Percentiles rank a stretch among this genome's conserved stretches.
phyloP scores from a whole-genome alignment of 2,888 invertebrate species.

The Andrena praecox region DNA sequence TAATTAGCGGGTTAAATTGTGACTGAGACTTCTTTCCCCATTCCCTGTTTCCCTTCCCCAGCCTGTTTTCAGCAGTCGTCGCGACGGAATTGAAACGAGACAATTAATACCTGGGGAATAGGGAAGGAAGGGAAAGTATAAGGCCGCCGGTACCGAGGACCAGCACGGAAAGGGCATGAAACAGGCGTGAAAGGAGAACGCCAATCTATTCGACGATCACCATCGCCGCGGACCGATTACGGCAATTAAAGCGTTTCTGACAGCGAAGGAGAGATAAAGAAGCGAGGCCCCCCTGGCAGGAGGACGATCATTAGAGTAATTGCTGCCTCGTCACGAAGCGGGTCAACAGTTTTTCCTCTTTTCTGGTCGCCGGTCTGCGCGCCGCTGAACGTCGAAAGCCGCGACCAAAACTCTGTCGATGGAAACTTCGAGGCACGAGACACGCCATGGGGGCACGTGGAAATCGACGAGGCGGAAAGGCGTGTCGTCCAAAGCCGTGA shows the following conservation, averaged over 20 bases:
- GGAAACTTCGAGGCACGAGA: neutral
- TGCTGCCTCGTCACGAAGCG: constrained; percentile 64
- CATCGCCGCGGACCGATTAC: constrained; percentile 40
- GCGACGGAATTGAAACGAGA: constrained; percentile 14
- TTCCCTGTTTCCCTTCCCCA: neutral
- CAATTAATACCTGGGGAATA: constrained; percentile 14
- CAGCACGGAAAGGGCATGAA: neutral
- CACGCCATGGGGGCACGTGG: neutral
- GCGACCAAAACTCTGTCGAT: constrained; percentile 22
- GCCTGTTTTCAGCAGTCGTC: constrained; percentile 5
- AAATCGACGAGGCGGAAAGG: neutral
- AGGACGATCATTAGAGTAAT: constrained; percentile 69
- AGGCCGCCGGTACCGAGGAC: neutral
- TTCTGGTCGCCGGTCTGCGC: constrained; percentile 23
- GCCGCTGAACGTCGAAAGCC: constrained; percentile 3
- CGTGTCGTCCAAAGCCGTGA: neutral
- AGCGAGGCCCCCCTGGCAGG: constrained; percentile 12
- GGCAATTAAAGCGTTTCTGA: constrained; percentile 53
- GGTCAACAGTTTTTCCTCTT: constrained; percentile 67
- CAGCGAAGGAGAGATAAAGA: neutral
- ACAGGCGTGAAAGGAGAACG: neutral
- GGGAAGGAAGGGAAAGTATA: neutral
- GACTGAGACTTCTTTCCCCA: constrained; percentile 12
- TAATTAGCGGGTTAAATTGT: constrained; percentile 39
- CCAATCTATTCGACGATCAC: constrained; percentile 9